Evolutionary conservation across 2,113 vertebrate genomes (phyloP).

Genomic region (Percopsis transmontana): DNA sequence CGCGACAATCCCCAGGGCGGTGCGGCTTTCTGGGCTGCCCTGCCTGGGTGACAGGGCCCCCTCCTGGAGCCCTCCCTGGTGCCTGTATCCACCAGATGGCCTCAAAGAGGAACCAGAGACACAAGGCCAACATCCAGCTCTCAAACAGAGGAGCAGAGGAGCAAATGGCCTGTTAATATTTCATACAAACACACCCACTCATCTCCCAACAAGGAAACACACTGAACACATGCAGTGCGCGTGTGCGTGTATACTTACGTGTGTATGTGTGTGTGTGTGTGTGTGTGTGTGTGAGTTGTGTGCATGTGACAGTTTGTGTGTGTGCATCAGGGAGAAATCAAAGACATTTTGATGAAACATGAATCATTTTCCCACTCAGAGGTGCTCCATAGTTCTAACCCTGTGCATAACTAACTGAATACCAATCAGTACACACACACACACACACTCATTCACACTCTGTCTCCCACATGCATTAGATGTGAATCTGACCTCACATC

Average conservation of each 20-base stretch:
- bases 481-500: not conserved
- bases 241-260: not conserved
- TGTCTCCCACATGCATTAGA: constrained; percentile 28
- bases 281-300: constrained; percentile 31
- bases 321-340: constrained; percentile 51
- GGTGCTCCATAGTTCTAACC: constrained; percentile 68
- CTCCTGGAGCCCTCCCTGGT: constrained; percentile 68
- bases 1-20: constrained; percentile 66
- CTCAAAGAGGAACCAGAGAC: constrained; percentile 76
- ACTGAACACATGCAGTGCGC: constrained; percentile 45
- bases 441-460: not conserved
- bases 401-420: constrained; percentile 31
- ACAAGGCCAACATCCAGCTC: constrained; percentile 69
- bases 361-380: constrained; percentile 64
- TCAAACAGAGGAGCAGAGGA: constrained; percentile 74
- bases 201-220: constrained; percentile 62
- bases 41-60: constrained; percentile 68
- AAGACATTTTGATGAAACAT: constrained; percentile 70
- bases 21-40: constrained; percentile 64
- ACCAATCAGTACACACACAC: constrained; percentile 23
- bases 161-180: constrained; percentile 79
- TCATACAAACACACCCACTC: constrained; percentile 74
- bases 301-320: constrained; percentile 32
- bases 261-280: constrained; percentile 21
- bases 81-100: constrained; percentile 75